Conservation (phyloP, 2,888 invertebrate genomes). For the Callyntrura sp. region DNA sequence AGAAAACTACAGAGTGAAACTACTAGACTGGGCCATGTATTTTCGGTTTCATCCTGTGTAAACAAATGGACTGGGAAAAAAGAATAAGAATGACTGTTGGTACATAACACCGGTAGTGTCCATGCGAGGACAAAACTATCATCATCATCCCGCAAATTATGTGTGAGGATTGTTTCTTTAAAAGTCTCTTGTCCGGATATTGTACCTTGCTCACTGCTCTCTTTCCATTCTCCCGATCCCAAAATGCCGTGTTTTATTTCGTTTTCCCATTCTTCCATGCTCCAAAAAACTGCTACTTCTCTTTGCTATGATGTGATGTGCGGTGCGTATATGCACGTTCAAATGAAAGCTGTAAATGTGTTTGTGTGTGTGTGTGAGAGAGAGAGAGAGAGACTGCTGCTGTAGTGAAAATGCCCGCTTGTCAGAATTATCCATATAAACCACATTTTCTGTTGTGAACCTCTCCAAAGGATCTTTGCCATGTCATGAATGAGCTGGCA, state of each 20-base stretch:
- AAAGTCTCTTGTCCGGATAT: conserved; percentile 75
- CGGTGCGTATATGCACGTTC: conserved; percentile 48
- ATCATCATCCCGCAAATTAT: conserved; percentile 77
- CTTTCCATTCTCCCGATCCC: conserved; percentile 60
- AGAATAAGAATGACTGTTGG: conserved; percentile 72
- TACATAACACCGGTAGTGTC: conserved; percentile 76
- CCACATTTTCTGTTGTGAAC: conserved; percentile 45
- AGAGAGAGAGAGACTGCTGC: background rate
- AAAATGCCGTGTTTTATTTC: conserved; percentile 69
- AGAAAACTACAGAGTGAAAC: conserved; percentile 52
- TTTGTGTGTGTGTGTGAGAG: conserved; percentile 6
- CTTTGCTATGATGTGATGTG: conserved; percentile 45
- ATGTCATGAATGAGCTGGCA: conserved; percentile 52
- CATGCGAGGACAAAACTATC: conserved; percentile 73
- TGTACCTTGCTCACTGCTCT: conserved; percentile 74
- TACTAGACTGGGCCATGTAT: conserved; percentile 72
- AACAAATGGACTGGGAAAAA: conserved; percentile 66
- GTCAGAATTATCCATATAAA: conserved; percentile 69
- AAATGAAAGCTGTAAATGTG: conserved; percentile 68
- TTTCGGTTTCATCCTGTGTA: conserved; percentile 73
- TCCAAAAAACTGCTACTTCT: conserved; percentile 40
- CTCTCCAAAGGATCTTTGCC: conserved; percentile 62
- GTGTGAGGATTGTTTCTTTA: conserved; percentile 78
- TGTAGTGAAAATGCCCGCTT: conserved; percentile 73
- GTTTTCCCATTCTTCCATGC: conserved; percentile 62